Conservation (phyloP, 2,888 invertebrate genomes). For the Mechanitis mazaeus region DNA sequence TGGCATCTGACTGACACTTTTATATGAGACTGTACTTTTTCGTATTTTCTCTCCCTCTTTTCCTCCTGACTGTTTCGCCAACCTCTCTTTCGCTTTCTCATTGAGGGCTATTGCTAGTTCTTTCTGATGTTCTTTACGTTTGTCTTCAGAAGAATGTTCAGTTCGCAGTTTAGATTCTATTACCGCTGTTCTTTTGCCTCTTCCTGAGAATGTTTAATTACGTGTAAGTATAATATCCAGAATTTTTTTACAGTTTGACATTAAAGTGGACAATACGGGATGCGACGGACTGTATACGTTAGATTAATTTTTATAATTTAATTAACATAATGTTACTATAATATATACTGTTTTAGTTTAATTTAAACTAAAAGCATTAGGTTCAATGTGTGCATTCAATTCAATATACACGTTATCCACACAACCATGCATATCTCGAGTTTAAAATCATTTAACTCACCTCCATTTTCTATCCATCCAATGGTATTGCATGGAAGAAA, state of each 20-base stretch:
- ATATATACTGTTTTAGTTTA: too few relatives aligned
- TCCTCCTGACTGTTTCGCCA: conserved; percentile 90
- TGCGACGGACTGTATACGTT: too few relatives aligned
- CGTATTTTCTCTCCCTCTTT: conserved; percentile 92
- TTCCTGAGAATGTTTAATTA: conserved; percentile 52
- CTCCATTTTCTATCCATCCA: conserved; percentile 68
- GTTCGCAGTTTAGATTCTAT: conserved; percentile 94
- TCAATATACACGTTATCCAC: conserved; percentile 6
- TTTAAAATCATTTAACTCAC: conserved; percentile 49
- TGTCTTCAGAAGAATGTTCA: conserved; percentile 97
- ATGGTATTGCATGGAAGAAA: conserved; percentile 66
- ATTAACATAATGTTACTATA: too few relatives aligned
- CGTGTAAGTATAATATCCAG: neutral
- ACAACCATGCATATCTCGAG: conserved; percentile 32
- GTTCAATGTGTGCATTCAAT: neutral
- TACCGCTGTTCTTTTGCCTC: conserved; percentile 91
- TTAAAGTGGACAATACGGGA: neutral
- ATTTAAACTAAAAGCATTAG: conserved; percentile 3
- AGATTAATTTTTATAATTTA: too few relatives aligned
- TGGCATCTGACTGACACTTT: conserved; percentile 93
- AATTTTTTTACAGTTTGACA: neutral
- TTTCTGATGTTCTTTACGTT: conserved; percentile 96
- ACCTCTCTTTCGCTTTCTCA: conserved; percentile 92
- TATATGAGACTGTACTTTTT: conserved; percentile 97
- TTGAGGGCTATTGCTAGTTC: conserved; percentile 94